Evolutionary conservation across 2,797 vertebrate genomes (phyloP), one percentile per base, ranked within the genome.

Genomic region (Lycodopsis pacificus): DNA sequence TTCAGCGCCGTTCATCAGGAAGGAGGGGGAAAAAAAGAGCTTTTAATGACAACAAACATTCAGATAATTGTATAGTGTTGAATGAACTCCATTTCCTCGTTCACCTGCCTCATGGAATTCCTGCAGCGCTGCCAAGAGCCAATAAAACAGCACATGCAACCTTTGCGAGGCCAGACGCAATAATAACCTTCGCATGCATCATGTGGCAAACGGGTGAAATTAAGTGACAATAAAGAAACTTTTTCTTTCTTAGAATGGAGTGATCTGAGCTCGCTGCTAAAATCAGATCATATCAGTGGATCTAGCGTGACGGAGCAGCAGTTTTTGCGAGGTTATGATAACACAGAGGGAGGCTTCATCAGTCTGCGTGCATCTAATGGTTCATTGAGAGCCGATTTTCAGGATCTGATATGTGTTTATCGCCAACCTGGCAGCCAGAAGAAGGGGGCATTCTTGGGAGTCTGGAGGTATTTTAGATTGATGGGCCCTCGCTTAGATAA

Each of bases 21-120:
- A 74, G 72, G 79, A 62, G 63, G 25, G 20, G 20, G 0, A 71
- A 66, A 78, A 83, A 83, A 81, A 66, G 46, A 53, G 42, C 20
- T 65, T 88, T 89, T 88, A 84, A 87, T 78, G 79, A 91, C 84
- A 86, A 88, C 83, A 89, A 93, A 90, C 88, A 87, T 88, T 86
- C 79, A 67, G 85, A 86, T 93, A 92, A 95, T 94, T 91, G 89
- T 73, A 51, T 76, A 56, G 72, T 90, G 88, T 77, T 91, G 85
- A 92, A 88, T 90, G 86, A 92, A 89, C 86, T 91, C 88, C 56
- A 87, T 92, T 93, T 94, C 89, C 92, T 88, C 69, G 70, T 85
- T 89, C 91, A 94, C 94, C 91, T 94, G 93, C 85, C 87, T 88
- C 77, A 82, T 71, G 81, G 76, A 92, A 92, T 93, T 94, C 86